Base-by-base conservation (phyloP, 2,888 invertebrate species). In the Rotaria magnacalcarata region DNA sequence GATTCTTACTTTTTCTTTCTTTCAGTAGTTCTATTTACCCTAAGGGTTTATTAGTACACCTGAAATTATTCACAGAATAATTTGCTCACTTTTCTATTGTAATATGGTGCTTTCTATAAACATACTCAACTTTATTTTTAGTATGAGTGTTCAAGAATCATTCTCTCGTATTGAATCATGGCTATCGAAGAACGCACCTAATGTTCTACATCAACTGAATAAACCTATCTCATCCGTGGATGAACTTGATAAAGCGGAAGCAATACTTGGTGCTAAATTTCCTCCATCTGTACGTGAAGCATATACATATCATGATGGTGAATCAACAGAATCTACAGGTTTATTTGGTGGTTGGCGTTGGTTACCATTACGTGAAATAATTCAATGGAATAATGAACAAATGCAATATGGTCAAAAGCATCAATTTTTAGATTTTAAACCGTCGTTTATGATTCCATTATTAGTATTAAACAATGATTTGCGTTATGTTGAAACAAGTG, bases 281-380 rank as follows among this genome's bases (percentile, higher is more conserved):
- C 80, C 80, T 47, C 80, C 43, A 80, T 80, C 80, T 43, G 80
- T 80, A 24, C 43, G 47, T n/a, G 80, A 80, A 47, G 80, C 80
- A 47, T 80, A 80, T 80, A 43, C 47, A 47, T 14, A 47, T 80
- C 34, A 43, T 80, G 19, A 80, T 80, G 80, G 80, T 80, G 80
- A 80, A 80, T 80, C 80, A n/a, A 80, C 5, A 19, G 47, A 80
- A 47, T 80, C 80, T 1, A n/a, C 21, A 80, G 80, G 80, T 47
- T 24, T 80, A n/a, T 80, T 80, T 80, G 80, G 80, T 47, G 11
- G n/a, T 14, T 80, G 80, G 80, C 80, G 80, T 80, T 80, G 80
- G 80, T 47, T 80, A 47, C 80, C 80, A n/a, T 80, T 80, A 47
- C 10, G 8, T 47, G 80, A 80, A 80, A 80, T 80, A 24, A 47